Base-by-base conservation (phyloP, 2,113 vertebrate species). In the Globicephala melas region DNA sequence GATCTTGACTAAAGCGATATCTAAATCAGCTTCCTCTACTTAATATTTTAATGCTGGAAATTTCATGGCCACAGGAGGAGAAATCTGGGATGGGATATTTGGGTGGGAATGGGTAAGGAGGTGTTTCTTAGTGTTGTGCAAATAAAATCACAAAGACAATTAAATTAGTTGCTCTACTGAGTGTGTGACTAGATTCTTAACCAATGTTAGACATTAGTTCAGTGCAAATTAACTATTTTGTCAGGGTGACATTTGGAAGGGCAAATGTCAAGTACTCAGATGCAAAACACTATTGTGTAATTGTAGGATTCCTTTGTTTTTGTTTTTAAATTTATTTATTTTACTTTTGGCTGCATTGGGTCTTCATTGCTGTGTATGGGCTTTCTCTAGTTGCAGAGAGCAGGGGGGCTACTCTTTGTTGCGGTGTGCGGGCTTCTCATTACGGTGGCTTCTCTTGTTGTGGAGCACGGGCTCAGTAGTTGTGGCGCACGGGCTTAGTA, bases 11-110 rank as follows among this genome's bases (percentile, higher is more conserved):
- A 26, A 68, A 94, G 20, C 25, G 88, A 12, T 73, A n/a, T 94
- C 50, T 73, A 79, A 47, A 41, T 53, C 50, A 73, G 2, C 93
- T 77, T 94, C 31, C 50, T 31, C 18, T 70, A 60, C 58, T 53
- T 81, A 89, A 53, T 73, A 85, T 82, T 90, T 94, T 73, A 96
- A 85, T 68, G 31, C 53, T 55, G 50, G 67, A 88, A 65, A 81
- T 73, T 36, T 77, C 26, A 6, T 73, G 44, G 60, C n/a, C 13
- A 6, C 23, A 20, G 10, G 14, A 20, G 13, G 14, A 94, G 36
- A 88, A 87, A 63, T 76, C 67, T 91, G 88, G 50, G 50, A 13
- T 65, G 8, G 58, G 28, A 5, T 44, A 12, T 84, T 60, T 81
- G 60, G 36, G 31, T 65, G 60, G 70, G 60, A 44, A 58, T 55